Evolutionary conservation across 2,113 vertebrate species (phyloP), one percentile per base, ranked within the genome.

Genomic region (Cyphomyrus discorhynchus): DNA sequence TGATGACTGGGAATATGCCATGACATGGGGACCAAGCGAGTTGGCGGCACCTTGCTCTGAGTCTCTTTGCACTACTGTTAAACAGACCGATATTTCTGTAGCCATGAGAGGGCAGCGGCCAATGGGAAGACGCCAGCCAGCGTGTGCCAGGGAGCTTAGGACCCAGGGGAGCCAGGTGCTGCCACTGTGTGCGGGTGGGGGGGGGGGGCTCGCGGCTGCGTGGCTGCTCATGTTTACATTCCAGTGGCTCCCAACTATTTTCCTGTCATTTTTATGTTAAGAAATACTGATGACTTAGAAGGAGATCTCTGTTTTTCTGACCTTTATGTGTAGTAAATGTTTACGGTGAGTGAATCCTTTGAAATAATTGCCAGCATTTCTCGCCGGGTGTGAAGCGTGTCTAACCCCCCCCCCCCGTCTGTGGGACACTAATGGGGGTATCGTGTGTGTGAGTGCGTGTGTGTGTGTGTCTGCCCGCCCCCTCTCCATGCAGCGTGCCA

Each of bases 201-300:
- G 42, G 39, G 39, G 39, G 39, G 56, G 4, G 45, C 10, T 62
- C 0, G 45, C 5, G 21, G 74, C 89, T 52, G 5, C 19, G 7
- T 24, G 56, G 7, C 24, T 85, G 58, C 87, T 91, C 58, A 88
- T 91, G 90, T 92, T 90, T 89, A 90, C 88, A 83, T 91, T 90
- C 91, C 90, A 88, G 88, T 39, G 88, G 62, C 91, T 89, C 87
- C 77, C 53, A 35, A 46, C 17, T 47, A 46, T 83, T 39, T 77
- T 77, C 7, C 80, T 47, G 21, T 11, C 45, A n/a, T 47, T 84
- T 84, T 47, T 2, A 47, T 27, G 9, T 42, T 46, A 47, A n/a
- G 19, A 84, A 84, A 84, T 84, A 45, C 45, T 84, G 39, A 83
- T 47, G 11, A 46, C 80, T 83, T 47, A 0, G 45, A 84, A 21